Conservation (phyloP, 1,140 invertebrate genomes). For the Megathymus violae region DNA sequence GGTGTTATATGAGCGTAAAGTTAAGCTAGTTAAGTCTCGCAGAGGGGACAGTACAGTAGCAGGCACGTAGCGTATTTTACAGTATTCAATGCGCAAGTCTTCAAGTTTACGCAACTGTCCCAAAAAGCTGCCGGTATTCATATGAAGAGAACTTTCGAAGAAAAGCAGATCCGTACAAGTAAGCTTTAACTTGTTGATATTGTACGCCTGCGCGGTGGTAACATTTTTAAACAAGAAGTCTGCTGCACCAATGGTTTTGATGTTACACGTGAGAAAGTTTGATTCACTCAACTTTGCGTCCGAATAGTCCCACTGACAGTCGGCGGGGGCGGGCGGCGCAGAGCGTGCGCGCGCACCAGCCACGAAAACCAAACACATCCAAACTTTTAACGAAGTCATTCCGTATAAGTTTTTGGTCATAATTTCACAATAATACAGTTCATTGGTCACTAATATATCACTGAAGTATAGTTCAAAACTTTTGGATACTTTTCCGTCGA, state of each 20-base stretch:
- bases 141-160: constrained; percentile 90
- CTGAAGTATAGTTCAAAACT: constrained; percentile 56
- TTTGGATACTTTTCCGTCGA: constrained; percentile 62
- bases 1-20: constrained; percentile 89
- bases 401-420: constrained; percentile 74
- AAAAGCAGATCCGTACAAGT: constrained; percentile 92
- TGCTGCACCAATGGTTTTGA: constrained; percentile 89
- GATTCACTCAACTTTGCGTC: constrained; percentile 83
- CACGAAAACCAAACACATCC: constrained; percentile 74
- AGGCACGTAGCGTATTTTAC: constrained; percentile 91
- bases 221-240: constrained; percentile 89
- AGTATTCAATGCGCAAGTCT: constrained; percentile 89
- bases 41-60: constrained; percentile 88
- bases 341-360: constrained; percentile 76
- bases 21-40: constrained; percentile 88
- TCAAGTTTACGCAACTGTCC: constrained; percentile 85
- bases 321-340: constrained; percentile 84
- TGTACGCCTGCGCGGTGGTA: constrained; percentile 87
- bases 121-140: constrained; percentile 86
- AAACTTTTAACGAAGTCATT: constrained; percentile 82
- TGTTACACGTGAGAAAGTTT: constrained; percentile 87
- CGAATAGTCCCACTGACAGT: constrained; percentile 88
- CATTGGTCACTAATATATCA: constrained; percentile 72
- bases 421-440: constrained; percentile 70
- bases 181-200: constrained; percentile 87